phyloP scores from a whole-genome alignment of 2,113 vertebrate species.

The Colius striatus region DNA sequence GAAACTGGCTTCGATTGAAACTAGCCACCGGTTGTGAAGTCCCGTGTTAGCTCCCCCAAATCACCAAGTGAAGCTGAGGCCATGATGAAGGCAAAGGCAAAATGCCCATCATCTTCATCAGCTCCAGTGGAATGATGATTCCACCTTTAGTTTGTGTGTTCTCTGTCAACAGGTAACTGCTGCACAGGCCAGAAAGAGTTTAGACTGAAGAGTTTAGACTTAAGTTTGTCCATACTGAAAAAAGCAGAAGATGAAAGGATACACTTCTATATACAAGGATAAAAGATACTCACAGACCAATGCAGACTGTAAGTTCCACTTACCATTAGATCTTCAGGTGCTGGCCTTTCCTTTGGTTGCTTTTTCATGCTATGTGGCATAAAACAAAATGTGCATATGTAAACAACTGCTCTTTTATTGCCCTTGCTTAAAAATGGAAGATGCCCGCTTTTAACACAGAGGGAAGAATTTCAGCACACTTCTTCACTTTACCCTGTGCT shows the following conservation, averaged over 20 bases:
- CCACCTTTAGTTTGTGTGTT: neutral
- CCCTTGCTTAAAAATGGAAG: neutral
- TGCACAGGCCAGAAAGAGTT: neutral
- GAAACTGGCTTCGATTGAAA: neutral
- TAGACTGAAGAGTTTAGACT: neutral
- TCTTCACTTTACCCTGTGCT: neutral
- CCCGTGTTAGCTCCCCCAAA: neutral
- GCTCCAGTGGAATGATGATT: neutral
- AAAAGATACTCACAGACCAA: neutral
- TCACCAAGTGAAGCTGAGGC: neutral
- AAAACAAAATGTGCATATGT: neutral
- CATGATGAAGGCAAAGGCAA: neutral
- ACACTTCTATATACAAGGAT: neutral
- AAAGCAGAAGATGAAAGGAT: neutral
- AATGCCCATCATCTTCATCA: neutral
- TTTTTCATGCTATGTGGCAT: conserved; percentile 87
- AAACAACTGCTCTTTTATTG: neutral
- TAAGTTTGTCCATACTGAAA: neutral
- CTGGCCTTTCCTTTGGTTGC: conserved; percentile 93
- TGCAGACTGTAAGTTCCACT: conserved; percentile 51
- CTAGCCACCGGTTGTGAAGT: neutral
- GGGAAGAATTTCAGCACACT: neutral
- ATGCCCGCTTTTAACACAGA: neutral
- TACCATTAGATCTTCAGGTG: conserved; percentile 97
- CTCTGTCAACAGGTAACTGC: neutral